Evolutionary conservation across 1,140 invertebrate species (phyloP).

Genomic region (fruit fly (Drosophila melanogaster)): Release_6_plus_ISO1_MT NT_037436.4:15358501-15359000

Average conservation of each 20-base stretch:
- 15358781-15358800: slow-evolving; percentile 50
- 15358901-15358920: slow-evolving; percentile 72
- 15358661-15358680: slow-evolving; percentile 60
- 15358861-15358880: slow-evolving; percentile 50
- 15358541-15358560: slow-evolving; percentile 4
- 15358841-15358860: neutral
- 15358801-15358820: slow-evolving; percentile 56
- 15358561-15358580: slow-evolving; percentile 19
- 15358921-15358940: slow-evolving; percentile 81
- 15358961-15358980: slow-evolving; percentile 78
- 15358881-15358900: slow-evolving; percentile 66
- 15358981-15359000: slow-evolving; percentile 58
- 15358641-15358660: slow-evolving; percentile 19
- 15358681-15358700: slow-evolving; percentile 72
- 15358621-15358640: slow-evolving; percentile 39
- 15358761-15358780: slow-evolving; percentile 48
- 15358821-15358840: slow-evolving; percentile 19
- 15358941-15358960: slow-evolving; percentile 83
- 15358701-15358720: slow-evolving; percentile 69
- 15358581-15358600: slow-evolving; percentile 5
- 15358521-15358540: slow-evolving; percentile 30
- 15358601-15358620: slow-evolving; percentile 35
- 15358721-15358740: slow-evolving; percentile 26
- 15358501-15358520: slow-evolving; percentile 32
- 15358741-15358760: neutral